Evolutionary conservation across 2,797 vertebrate genomes (phyloP), one percentile per base, ranked within the genome.

Genomic region (Microhierax caerulescens): DNA sequence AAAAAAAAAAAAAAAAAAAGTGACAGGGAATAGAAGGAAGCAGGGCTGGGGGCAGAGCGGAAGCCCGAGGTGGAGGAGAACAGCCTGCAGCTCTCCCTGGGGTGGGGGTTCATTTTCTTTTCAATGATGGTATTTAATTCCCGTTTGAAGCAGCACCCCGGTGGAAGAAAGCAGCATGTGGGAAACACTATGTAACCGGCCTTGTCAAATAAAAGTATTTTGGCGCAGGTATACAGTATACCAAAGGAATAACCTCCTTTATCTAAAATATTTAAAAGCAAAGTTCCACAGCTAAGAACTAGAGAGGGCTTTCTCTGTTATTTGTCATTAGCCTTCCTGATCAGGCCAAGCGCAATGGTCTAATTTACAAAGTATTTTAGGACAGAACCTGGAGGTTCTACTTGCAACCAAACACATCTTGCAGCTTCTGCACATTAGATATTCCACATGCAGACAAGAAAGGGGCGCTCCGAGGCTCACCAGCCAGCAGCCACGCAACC

Each of bases 1-100:
- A 41, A 32, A 28, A 16, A 72, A 23, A 17, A 39, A 28, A 57
- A 67, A 76, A 5, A 39, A 39, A 39, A 39, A 39, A 5, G 50
- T 13, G 30, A 50, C 45, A 61, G 51, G 56, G 47, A 28, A 2
- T 5, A 57, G 63, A 32, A 47, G 10, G 28, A 22, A 73, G 41
- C 4, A 1, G 30, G 21, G 19, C 3, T 8, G 30, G n/a, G 34
- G 54, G 24, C 37, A 43, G 32, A 83, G 14, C 0, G 0, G 64
- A 68, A 30, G 5, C 2, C 1, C 0, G 2, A n/a, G 54, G 48
- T 1, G 3, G 50, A 23, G 0, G 4, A 9, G 45, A 41, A 25
- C 47, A 50, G 36, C 19, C 23, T 13, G 3, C 60, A 45, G 30
- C 3, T 10, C 53, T 18, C 74, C 57, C 50, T 13, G 4, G 60